Conservation (phyloP, 2,888 invertebrate species). For the Branchipolynoe longqiensis region DNA sequence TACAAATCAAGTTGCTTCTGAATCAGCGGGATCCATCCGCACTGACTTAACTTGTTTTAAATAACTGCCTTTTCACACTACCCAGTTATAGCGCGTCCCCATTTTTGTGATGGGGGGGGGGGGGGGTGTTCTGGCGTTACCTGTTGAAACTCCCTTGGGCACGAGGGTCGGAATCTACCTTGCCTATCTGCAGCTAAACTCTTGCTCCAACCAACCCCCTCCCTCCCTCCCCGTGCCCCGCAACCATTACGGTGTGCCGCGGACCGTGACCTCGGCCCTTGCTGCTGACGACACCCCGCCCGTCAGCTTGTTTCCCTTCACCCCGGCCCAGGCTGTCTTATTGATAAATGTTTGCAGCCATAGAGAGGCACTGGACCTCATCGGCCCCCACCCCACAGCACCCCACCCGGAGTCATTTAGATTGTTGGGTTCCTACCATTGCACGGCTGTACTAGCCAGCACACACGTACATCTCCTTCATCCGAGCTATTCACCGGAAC, state of each 20-base stretch:
- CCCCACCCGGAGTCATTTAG: not conserved
- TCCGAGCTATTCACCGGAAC: too few relatives aligned
- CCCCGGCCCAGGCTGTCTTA: not conserved
- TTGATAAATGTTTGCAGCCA: slow-evolving; percentile 12
- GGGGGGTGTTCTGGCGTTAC: not conserved
- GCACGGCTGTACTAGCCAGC: too few relatives aligned
- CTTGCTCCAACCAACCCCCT: too few relatives aligned
- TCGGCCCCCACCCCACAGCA: slow-evolving; percentile 10
- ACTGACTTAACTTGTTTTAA: too few relatives aligned
- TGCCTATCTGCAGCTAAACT: too few relatives aligned
- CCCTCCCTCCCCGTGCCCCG: too few relatives aligned
- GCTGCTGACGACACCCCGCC: not conserved
- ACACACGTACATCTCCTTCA: not conserved
- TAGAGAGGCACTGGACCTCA: slow-evolving; percentile 33
- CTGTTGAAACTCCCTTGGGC: slow-evolving; percentile 4
- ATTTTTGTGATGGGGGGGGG: too few relatives aligned
- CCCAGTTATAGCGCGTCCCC: too few relatives aligned
- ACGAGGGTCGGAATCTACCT: not conserved
- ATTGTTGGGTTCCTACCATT: not conserved
- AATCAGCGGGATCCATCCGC: too few relatives aligned
- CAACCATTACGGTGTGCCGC: slow-evolving; percentile 5
- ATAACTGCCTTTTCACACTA: too few relatives aligned
- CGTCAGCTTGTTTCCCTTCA: not conserved
- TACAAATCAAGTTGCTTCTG: too few relatives aligned
- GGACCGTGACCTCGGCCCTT: slow-evolving; percentile 14